Percentiles rank a stretch among this genome's conserved stretches.
Evolutionary conservation across 2,113 vertebrate genomes (phyloP).

Genomic region (Podilymbus podiceps): DNA sequence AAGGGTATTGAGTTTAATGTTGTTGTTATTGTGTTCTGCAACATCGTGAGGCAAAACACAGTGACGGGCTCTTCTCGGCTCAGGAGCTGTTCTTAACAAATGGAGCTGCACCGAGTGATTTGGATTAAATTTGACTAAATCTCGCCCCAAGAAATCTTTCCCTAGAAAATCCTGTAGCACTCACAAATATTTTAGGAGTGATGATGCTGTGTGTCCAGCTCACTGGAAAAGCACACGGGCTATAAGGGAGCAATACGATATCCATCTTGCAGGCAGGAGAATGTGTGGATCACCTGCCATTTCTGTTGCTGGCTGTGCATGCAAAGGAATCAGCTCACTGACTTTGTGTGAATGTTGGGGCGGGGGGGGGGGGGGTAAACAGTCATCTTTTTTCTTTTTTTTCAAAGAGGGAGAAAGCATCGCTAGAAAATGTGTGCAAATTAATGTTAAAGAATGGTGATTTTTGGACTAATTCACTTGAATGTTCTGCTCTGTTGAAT

Average conservation of each 20-base stretch:
- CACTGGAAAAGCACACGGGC: not conserved
- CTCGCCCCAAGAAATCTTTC: constrained; percentile 52
- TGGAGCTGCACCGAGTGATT: constrained; percentile 8
- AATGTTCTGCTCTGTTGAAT: not conserved
- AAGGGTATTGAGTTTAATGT: constrained; percentile 63
- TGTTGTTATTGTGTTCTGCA: constrained; percentile 66
- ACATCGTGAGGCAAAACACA: constrained; percentile 41
- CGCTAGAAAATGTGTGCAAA: not conserved
- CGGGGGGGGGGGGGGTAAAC: not conserved
- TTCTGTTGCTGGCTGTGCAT: not conserved
- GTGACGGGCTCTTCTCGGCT: constrained; percentile 1
- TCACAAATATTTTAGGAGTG: constrained; percentile 51
- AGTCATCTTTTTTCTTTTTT: not conserved
- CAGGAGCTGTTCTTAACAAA: constrained; percentile 43
- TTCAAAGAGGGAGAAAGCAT: not conserved
- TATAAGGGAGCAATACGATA: not conserved
- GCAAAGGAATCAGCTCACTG: not conserved
- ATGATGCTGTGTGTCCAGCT: constrained; percentile 30
- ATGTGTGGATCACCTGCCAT: not conserved
- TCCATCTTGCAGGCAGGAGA: not conserved
- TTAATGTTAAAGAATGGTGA: constrained; percentile 6
- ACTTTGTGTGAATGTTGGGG: not conserved
- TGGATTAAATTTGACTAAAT: constrained; percentile 64
- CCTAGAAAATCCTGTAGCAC: constrained; percentile 54
- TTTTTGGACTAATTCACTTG: not conserved